Evolutionary conservation across 2,113 vertebrate genomes (phyloP).

Genomic region (Oxygymnocypris stewartii): DNA sequence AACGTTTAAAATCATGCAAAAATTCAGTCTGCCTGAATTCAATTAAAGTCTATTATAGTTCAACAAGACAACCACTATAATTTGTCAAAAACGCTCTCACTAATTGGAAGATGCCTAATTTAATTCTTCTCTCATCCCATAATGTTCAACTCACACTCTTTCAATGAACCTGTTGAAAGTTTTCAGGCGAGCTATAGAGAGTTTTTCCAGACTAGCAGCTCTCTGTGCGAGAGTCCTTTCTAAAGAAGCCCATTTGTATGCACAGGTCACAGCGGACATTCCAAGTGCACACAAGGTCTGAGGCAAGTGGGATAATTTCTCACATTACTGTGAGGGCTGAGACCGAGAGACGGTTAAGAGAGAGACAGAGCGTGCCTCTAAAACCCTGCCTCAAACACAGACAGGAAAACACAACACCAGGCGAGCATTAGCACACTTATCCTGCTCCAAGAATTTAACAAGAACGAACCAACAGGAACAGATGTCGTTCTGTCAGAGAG

Average conservation of each 20-base stretch:
- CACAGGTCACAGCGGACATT: constrained; percentile 55
- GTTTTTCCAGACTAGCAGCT: constrained; percentile 37
- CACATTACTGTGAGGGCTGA: constrained; percentile 57
- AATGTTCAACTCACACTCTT: not conserved
- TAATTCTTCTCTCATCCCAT: not conserved
- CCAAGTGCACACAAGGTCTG: constrained; percentile 59
- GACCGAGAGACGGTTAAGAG: constrained; percentile 9
- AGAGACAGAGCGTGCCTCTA: constrained; percentile 49
- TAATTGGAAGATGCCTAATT: constrained; percentile 3
- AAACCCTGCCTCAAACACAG: constrained; percentile 43
- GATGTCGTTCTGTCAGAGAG: not conserved
- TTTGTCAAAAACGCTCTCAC: constrained; percentile 8
- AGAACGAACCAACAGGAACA: not conserved
- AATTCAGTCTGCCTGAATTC: not conserved
- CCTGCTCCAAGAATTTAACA: not conserved
- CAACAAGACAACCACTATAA: not conserved
- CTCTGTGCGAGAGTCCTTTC: constrained; percentile 53
- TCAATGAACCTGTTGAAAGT: constrained; percentile 26
- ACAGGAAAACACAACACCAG: not conserved
- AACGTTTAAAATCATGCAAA: not conserved
- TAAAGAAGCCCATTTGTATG: constrained; percentile 62
- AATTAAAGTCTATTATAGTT: not conserved
- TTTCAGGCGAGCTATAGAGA: constrained; percentile 25
- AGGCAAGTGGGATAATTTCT: constrained; percentile 57
- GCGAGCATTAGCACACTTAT: not conserved